Evolutionary conservation across 2,888 invertebrate species (phyloP).

Genomic region (Listrodromus nycthemerus): DNA sequence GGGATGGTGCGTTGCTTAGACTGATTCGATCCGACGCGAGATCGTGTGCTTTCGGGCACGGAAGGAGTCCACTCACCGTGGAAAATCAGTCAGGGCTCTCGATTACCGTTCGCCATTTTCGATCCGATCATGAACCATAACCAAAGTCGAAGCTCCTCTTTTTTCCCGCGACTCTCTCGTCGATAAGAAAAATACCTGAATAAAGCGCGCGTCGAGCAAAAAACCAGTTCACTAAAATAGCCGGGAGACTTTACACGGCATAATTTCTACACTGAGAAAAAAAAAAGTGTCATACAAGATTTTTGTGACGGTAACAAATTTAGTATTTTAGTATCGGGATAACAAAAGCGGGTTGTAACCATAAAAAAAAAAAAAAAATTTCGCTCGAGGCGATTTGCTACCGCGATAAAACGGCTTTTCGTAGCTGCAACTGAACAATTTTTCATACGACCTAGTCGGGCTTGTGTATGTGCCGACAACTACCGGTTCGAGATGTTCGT

Average conservation of each 20-base stretch:
- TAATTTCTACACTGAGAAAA: not conserved
- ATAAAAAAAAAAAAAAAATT: too few relatives aligned
- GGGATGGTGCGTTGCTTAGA: slow-evolving; percentile 79
- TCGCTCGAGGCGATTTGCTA: too few relatives aligned
- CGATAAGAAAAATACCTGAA: not conserved
- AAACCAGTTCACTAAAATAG: not conserved
- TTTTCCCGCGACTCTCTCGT: not conserved
- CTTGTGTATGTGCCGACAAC: too few relatives aligned
- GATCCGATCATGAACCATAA: slow-evolving; percentile 24
- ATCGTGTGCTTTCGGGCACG: slow-evolving; percentile 50
- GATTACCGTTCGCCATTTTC: slow-evolving; percentile 34
- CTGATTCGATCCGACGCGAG: slow-evolving; percentile 82
- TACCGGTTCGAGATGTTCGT: too few relatives aligned
- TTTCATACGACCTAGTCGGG: too few relatives aligned
- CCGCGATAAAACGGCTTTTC: too few relatives aligned
- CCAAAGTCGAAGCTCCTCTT: not conserved
- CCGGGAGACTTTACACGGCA: not conserved
- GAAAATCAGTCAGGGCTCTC: slow-evolving; percentile 44
- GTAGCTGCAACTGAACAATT: too few relatives aligned
- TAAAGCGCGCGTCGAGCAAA: not conserved
- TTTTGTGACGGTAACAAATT: too few relatives aligned
- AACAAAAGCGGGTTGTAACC: too few relatives aligned
- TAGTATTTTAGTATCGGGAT: too few relatives aligned
- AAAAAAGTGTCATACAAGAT: not conserved
- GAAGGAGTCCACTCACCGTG: slow-evolving; percentile 27